A percentile compares a stretch with the other conserved stretches of the same genome.
phyloP scores from a whole-genome alignment of 2,113 vertebrate genomes.

The Fukomys damarensis region DNA sequence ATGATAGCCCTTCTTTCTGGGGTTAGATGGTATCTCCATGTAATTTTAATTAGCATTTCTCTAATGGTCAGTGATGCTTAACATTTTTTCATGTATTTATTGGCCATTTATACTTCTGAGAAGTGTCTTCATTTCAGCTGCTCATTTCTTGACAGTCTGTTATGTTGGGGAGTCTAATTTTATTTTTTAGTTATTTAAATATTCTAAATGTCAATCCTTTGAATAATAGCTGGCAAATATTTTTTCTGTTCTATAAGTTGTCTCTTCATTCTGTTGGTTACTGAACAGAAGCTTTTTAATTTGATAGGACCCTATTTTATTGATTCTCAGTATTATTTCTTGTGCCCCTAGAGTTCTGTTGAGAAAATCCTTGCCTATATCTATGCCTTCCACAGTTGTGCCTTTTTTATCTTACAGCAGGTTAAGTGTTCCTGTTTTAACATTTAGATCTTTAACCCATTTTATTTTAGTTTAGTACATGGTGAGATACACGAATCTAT shows the following conservation, averaged over 20 bases:
- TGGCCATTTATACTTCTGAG: neutral
- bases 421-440: neutral
- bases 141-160: neutral
- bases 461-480: neutral
- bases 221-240: neutral
- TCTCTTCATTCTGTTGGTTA: neutral
- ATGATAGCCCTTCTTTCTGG: neutral
- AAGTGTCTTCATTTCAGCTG: neutral
- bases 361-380: neutral
- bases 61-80: neutral
- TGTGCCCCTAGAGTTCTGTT: neutral
- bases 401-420: neutral
- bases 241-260: neutral
- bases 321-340: neutral
- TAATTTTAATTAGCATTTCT: neutral
- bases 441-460: neutral
- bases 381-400: neutral
- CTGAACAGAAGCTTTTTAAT: neutral
- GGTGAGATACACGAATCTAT: neutral
- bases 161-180: neutral
- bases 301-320: neutral
- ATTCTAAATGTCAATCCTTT: neutral
- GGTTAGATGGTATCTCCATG: neutral
- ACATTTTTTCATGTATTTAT: neutral
- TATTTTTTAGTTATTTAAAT: neutral